phyloP scores from a whole-genome alignment of 2,888 invertebrate genomes.

The Temnothorax unifasciatus region DNA sequence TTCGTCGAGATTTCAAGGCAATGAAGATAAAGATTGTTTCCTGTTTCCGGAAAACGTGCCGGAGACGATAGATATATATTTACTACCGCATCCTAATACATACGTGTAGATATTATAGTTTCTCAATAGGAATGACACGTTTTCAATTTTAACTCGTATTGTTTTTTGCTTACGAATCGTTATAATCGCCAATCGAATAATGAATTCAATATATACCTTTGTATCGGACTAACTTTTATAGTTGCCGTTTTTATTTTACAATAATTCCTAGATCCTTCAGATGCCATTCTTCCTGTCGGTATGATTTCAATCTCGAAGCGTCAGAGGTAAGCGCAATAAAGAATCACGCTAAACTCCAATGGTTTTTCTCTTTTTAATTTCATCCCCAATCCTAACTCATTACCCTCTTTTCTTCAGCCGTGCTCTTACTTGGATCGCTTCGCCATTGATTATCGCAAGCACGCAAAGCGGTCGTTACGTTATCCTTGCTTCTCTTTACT shows the following conservation, averaged over 20 bases:
- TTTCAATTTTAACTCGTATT: background rate
- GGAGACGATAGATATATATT: conserved; percentile 16
- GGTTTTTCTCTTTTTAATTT: conserved; percentile 49
- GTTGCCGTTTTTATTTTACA: background rate
- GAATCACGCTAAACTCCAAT: conserved; percentile 13
- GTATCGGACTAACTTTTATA: background rate
- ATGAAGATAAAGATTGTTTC: conserved; percentile 18
- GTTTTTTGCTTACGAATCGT: background rate
- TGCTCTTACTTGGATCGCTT: conserved; percentile 26
- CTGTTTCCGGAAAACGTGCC: background rate
- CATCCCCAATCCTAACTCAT: conserved; percentile 46
- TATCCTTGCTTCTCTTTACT: conserved; percentile 43
- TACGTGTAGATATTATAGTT: conserved; percentile 17
- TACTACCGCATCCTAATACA: background rate
- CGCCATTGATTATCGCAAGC: conserved; percentile 54
- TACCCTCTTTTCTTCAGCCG: conserved; percentile 28
- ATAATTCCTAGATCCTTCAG: conserved; percentile 8
- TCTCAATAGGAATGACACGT: background rate
- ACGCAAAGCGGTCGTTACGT: conserved; percentile 66
- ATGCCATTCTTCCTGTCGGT: conserved; percentile 4
- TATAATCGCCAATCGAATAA: background rate
- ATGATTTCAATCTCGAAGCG: conserved; percentile 42
- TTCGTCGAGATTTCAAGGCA: conserved; percentile 45
- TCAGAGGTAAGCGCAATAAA: conserved; percentile 20
- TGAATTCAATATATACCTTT: background rate